These are phyloP conservation scores for Morone saxatilis DNA, from an alignment of 2,113 vertebrate species.

Conservation along the genomic window DNA sequence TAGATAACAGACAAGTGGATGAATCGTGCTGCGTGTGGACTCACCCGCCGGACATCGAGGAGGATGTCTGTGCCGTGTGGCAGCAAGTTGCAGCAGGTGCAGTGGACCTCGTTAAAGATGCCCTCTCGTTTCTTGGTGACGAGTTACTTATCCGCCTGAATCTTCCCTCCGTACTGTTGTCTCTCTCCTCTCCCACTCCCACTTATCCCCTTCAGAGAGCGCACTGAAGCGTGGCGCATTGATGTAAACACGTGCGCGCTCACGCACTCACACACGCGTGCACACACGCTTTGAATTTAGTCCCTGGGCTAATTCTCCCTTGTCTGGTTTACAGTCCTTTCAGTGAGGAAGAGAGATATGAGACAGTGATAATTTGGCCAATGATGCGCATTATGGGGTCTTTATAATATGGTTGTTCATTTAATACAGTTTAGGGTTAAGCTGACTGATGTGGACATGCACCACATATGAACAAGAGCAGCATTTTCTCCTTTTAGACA, in stretches of 20 bases:
- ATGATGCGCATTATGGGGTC: not conserved
- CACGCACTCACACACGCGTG: conserved; percentile 11
- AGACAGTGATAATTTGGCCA: not conserved
- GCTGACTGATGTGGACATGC: not conserved
- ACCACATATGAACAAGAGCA: not conserved
- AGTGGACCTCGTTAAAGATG: conserved; percentile 48
- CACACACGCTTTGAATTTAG: conserved; percentile 27
- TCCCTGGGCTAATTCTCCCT: conserved; percentile 21
- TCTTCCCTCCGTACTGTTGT: conserved; percentile 64
- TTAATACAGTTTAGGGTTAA: too few relatives aligned
- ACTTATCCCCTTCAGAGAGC: conserved; percentile 74
- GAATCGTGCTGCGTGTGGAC: conserved; percentile 27
- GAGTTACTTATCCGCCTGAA: conserved; percentile 58
- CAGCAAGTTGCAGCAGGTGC: conserved; percentile 64
- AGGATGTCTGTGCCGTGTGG: conserved; percentile 20
- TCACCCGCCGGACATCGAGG: conserved; percentile 70
- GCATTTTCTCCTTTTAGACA: not conserved
- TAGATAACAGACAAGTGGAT: not conserved
- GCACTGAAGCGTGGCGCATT: conserved; percentile 74
- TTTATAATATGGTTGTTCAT: not conserved
- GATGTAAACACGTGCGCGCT: conserved; percentile 63
- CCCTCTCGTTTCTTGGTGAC: conserved; percentile 25
- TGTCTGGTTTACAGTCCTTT: conserved; percentile 36
- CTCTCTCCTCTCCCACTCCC: conserved; percentile 67
- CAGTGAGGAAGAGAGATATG: not conserved